Base-by-base conservation (phyloP, 2,888 invertebrate species). In the Sinhomidia bicolor region DNA sequence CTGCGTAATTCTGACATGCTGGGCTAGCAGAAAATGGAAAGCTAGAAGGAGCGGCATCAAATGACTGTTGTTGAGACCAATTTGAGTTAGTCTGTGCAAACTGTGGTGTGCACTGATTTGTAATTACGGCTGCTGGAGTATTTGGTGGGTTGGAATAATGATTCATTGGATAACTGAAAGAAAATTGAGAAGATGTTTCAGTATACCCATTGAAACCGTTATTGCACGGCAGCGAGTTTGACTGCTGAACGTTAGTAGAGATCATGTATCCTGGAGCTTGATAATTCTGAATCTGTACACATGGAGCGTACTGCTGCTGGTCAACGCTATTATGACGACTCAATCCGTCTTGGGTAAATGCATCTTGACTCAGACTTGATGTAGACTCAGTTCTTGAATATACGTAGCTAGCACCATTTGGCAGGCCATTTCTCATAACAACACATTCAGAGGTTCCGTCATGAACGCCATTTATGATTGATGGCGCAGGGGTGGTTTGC, bases 91-190 rank as follows among this genome's bases (percentile, higher is more conserved):
- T 76, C 23, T 78, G 74, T 29, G 54, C 26, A 29, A 78, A 60
- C 47, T 17, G 57, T 51, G 74, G 74, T 20, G 57, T 23, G 7
- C 32, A 41, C 41, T 68, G 68, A 26, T 65, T 68, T 7, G 44
- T 17, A n/a, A 36, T 62, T n/a, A 47, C 36, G 32, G 65, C 26
- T 6, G 88, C 17, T 7, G 88, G 88, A 76, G 83, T 83, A 68
- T 83, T 88, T 41, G 88, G 88, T 7, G 88, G 83, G 60, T 88
- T 88, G 54, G 88, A 78, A 83, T 88, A 88, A 29, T 65, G 65
- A 26, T 76, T 88, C 14, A 68, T 29, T 36, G 88, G 83, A 29
- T 88, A 88, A 44, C 78, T 83, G 32, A 47, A 88, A 14, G 88
- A 78, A 32, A 68, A 78, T 10, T 83, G 88, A 65, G 82, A 54